Percentiles rank a stretch among this genome's conserved stretches.
Conservation (phyloP, 2,113 vertebrate genomes). For the Xyliphius kryptos region DNA sequence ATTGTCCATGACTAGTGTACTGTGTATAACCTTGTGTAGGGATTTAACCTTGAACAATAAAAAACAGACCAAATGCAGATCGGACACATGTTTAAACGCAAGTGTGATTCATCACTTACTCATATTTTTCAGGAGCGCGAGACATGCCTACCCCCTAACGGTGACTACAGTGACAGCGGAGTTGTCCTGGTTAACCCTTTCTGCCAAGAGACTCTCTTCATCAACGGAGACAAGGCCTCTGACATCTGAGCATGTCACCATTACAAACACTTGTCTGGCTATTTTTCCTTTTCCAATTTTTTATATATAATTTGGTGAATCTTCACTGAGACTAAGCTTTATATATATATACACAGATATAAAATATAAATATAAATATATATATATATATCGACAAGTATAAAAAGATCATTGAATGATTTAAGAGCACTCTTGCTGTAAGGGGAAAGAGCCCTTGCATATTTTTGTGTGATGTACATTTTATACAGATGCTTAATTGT, state of each 20-base stretch:
- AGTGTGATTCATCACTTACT: no score
- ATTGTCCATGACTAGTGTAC: no score
- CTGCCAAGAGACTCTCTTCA: conserved; percentile 93
- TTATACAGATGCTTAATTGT: conserved; percentile 71
- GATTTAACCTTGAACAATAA: no score
- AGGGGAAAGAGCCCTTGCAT: no score
- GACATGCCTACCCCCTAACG: conserved; percentile 86
- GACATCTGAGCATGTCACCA: conserved; percentile 68
- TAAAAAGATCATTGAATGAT: conserved; percentile 50
- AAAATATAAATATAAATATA: no score
- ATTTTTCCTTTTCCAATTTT: conserved; percentile 54
- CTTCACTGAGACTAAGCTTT: conserved; percentile 84
- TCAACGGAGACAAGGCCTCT: conserved; percentile 84
- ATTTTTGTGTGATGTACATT: conserved; percentile 77
- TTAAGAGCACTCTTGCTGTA: conserved; percentile 58
- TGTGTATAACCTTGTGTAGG: no score
- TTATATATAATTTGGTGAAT: conserved; percentile 76
- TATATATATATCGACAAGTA: conserved; percentile 47
- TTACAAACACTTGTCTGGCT: conserved; percentile 52
- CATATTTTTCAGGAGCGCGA: conserved; percentile 79
- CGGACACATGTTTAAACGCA: no score
- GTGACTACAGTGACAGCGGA: conserved; percentile 86
- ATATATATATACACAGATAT: conserved; percentile 60
- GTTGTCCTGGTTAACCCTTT: conserved; percentile 98
- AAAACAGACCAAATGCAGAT: no score